Evolutionary conservation across 2,797 vertebrate species (phyloP), one percentile per base, ranked within the genome.

Genomic region (Petrocephalus sullivani): DNA sequence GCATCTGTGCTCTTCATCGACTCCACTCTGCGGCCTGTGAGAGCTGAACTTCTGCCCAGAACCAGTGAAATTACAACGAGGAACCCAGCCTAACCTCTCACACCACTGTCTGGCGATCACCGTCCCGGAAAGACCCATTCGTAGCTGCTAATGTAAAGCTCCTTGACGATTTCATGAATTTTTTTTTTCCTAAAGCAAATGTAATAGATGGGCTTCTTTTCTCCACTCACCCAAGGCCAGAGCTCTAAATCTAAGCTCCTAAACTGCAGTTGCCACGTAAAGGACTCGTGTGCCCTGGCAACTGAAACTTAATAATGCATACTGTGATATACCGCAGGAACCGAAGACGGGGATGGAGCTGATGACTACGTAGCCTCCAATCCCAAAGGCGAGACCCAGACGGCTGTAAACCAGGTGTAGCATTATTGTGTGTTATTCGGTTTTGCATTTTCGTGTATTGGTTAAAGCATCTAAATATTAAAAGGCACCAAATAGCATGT

Each of bases 301-400:
- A 86, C 41, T 60, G 84, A 86, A 58, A 86, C 33, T 58, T 86
- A 83, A 83, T 54, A 54, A 83, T 16, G 9, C 21, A 83, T 51
- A 28, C 49, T 28, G 21, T 53, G 21, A 83, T 28, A 83, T 21
- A 83, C n/a, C 4, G 21, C 49, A 37, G 8, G 41, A 49, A 51
- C 16, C 9, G 21, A n/a, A 10, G 4, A 83, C 49, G 19, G 53
- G 21, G 51, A 28, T 21, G 49, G 7, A 23, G 16, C 9, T 14
- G n/a, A 53, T 21, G 21, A 14, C 81, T 3, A n/a, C 21, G 51
- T 4, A 28, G 49, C 49, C 71, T 78, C 71, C 28, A 75, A 14
- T 41, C 49, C 49, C 2, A 51, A 51, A 5, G 49, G 49, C 37
- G 37, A 3, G 37, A 41, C 37, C 3, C 2, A 41, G 37, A 2